These are phyloP conservation scores for Philypnodon macrostomus DNA, from an alignment of 2,797 vertebrate species.

Conservation along the genomic window DNA sequence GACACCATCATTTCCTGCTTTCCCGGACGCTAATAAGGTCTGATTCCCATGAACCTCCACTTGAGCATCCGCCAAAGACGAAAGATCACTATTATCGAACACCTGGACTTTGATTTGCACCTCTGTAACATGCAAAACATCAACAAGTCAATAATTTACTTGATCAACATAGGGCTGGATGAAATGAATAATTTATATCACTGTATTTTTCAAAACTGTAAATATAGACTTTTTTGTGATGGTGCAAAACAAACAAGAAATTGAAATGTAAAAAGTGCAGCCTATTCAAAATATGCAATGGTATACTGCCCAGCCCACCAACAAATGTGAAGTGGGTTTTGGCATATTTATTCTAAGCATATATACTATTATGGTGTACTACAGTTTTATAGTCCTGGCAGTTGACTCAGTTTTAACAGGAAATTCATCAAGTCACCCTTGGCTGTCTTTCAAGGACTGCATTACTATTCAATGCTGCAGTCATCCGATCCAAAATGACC, in stretches of 20 bases:
- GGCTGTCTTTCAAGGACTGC: constrained; percentile 14
- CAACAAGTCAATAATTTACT: background rate
- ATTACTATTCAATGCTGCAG: constrained; percentile 9
- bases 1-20: constrained; percentile 79
- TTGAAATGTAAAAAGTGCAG: too few relatives aligned
- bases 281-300: too few relatives aligned
- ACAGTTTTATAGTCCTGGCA: background rate
- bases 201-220: too few relatives aligned
- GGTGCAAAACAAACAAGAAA: too few relatives aligned
- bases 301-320: background rate
- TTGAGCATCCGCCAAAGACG: constrained; percentile 80
- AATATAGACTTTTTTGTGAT: too few relatives aligned
- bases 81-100: constrained; percentile 89
- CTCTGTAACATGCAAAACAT: constrained; percentile 73
- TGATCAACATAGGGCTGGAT: background rate
- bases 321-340: background rate
- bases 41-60: constrained; percentile 88
- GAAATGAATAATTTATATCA: too few relatives aligned
- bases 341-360: background rate
- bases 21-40: constrained; percentile 78
- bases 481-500: constrained; percentile 7
- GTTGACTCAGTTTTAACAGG: constrained; percentile 3
- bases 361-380: background rate
- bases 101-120: constrained; percentile 95
- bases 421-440: constrained; percentile 19